Base-by-base conservation (phyloP, 2,797 vertebrate species). In the Acridotheres tristis region DNA sequence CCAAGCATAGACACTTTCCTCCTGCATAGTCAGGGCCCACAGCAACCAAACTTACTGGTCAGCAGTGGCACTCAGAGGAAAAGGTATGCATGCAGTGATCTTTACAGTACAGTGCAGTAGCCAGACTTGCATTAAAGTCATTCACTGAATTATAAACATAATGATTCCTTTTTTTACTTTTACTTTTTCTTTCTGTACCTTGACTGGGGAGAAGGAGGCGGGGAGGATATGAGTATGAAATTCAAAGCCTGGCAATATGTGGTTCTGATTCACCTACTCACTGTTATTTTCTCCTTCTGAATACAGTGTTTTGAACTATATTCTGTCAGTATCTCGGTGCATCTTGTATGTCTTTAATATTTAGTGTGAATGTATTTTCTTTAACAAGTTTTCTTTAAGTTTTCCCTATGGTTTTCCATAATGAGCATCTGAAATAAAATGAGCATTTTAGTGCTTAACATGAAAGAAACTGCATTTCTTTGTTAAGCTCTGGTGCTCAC, bases 21-120 rank as follows among this genome's bases (percentile, higher is more conserved):
- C 97, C 97, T 98, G 97, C 97, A 98, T 96, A 98, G 98, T 88
- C 98, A 99, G 96, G 98, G 98, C 95, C 98, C 98, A 94, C 98
- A 98, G 93, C 98, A 98, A 96, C 98, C 98, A 99, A 97, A 94
- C 97, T 97, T 97, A 94, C 97, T 97, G 97, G 96, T 96, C 97
- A 96, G 97, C 97, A 97, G 97, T 98, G 98, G 98, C 98, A 98
- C 98, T 98, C 98, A 98, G 98, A 99, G 98, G 98, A 99, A 98
- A 98, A 98, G 97, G 97, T 98, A 98, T 97, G 97, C 97, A 97
- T 97, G 97, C 97, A 97, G 97, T 81, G 77, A 97, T 97, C 96
- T 97, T 97, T 97, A 96, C 91, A 97, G 97, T 95, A 94, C 96
- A 97, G 96, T 97, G 97, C 97, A 97, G 96, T 97, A 95, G 94